phyloP scores from a whole-genome alignment of 2,113 vertebrate genomes.

The Rhinoptilus africanus region DNA sequence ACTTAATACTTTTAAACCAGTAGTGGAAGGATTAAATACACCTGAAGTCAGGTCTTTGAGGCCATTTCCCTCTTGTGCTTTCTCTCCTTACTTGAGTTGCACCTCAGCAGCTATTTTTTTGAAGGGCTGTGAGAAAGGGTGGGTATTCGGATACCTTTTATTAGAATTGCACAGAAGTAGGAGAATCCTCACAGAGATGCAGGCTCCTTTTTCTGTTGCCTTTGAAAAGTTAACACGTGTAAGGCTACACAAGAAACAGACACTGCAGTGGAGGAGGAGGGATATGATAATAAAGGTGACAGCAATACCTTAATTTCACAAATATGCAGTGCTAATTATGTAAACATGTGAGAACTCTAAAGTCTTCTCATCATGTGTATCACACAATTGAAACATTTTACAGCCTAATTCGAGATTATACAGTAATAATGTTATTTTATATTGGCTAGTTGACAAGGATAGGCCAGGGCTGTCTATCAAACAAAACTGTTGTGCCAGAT shows the following conservation, averaged over 20 bases:
- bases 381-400: constrained; percentile 72
- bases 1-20: constrained; percentile 77
- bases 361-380: constrained; percentile 69
- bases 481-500: constrained; percentile 77
- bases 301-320: constrained; percentile 73
- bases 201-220: constrained; percentile 45
- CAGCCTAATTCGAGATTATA: constrained; percentile 70
- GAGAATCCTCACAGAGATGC: constrained; percentile 38
- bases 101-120: constrained; percentile 60
- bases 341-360: constrained; percentile 73
- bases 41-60: constrained; percentile 60
- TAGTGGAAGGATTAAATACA: constrained; percentile 67
- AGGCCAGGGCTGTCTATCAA: constrained; percentile 75
- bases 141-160: constrained; percentile 47
- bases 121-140: constrained; percentile 42
- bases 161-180: constrained; percentile 18
- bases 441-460: constrained; percentile 72
- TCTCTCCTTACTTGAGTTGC: constrained; percentile 52
- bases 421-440: constrained; percentile 74
- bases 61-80: constrained; percentile 59
- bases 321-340: constrained; percentile 75
- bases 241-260: constrained; percentile 34
- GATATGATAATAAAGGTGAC: constrained; percentile 67
- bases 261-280: constrained; percentile 32
- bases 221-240: constrained; percentile 56